Base-by-base conservation (phyloP, 1,140 invertebrate genomes). In the Antheraea mylitta region DNA sequence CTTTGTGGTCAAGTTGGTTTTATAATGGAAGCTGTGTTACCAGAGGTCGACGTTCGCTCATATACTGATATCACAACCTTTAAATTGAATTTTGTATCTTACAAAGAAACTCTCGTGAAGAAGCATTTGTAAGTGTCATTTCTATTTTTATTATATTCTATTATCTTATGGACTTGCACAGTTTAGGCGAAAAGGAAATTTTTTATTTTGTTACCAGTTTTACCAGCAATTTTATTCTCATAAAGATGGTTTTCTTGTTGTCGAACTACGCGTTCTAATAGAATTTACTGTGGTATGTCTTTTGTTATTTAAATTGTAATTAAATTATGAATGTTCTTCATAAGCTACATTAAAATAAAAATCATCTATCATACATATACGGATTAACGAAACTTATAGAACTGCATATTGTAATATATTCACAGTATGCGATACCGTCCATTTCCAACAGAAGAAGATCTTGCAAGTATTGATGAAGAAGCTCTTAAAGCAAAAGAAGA, bases 391-490 rank as follows among this genome's bases (percentile, higher is more conserved):
- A 42, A 11, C 38, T 42, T 3, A 4, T 42, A 42, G 38, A 9
- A 11, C 7, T 42, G 38, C 11, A 9, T 42, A 4, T 11, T 42
- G 7, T 9, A 42, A 9, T 53, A 53, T 53, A n/a, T 53, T 53
- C 11, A 64, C 42, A 91, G 89, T 60, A 83, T 90, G 81, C 84
- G 86, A 7, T 63, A 87, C 59, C 83, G 87, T 58, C 89, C 89
- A 61, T 89, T 90, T 68, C 90, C 90, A 10, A 79, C 77, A 19
- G 88, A 90, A 77, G 87, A 92, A 73, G 90, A 92, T 71, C 73
- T 90, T 11, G 90, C 88, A 7, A 90, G 88, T 77, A 84, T 92
- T 58, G 88, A 90, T 30, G 88, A 90, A 77, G 90, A 92, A 77
- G 86, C 90, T 13, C 63, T 90, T 8, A 90, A 89, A 74, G 87